phyloP scores from a whole-genome alignment of 2,888 invertebrate species.

The Chironomus riparius region DNA sequence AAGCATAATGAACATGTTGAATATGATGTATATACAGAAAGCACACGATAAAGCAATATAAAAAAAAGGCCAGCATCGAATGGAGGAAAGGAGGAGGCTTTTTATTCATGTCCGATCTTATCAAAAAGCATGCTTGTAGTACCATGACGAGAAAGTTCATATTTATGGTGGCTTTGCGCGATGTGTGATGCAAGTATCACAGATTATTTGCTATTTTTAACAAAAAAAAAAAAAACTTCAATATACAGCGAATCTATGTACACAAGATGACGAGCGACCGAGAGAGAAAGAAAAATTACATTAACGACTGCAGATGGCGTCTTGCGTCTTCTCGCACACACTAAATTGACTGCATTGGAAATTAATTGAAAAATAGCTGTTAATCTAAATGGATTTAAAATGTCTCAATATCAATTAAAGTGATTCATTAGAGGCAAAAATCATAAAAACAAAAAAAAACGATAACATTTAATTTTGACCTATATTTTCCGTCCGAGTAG shows the following conservation, averaged over 20 bases:
- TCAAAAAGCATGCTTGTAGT: neutral
- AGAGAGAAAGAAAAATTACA: neutral
- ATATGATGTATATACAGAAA: no score
- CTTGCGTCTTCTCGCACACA: neutral
- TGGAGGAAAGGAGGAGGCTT: neutral
- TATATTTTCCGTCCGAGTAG: neutral
- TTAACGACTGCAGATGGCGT: no score
- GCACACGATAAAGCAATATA: neutral
- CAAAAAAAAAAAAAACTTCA: neutral
- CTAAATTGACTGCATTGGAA: neutral
- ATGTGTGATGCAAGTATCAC: conserved; percentile 21
- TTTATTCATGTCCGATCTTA: conserved; percentile 1
- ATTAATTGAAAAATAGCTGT: neutral
- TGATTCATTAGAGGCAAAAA: neutral
- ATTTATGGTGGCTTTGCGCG: conserved; percentile 5
- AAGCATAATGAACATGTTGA: neutral
- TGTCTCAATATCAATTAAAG: neutral
- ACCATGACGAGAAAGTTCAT: conserved; percentile 25
- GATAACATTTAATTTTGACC: neutral
- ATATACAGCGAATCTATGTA: neutral
- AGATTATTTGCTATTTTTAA: neutral
- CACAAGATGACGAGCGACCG: neutral
- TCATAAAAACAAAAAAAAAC: neutral
- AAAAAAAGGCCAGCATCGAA: neutral
- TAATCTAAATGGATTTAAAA: neutral